phyloP scores from a whole-genome alignment of 1,140 invertebrate species.

The Nephotettix cincticeps region DNA sequence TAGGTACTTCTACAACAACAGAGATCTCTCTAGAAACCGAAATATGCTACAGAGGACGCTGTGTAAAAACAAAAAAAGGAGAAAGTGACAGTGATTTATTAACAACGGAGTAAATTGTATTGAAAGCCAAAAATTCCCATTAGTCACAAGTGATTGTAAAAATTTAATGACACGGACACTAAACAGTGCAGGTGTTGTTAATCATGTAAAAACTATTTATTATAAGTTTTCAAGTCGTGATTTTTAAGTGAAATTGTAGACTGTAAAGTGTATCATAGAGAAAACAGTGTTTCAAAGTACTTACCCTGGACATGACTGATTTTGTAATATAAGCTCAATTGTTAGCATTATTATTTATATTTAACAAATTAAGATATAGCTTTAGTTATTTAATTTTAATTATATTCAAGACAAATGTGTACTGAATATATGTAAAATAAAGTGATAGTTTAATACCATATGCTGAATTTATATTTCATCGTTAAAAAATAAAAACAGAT shows the following conservation, averaged over 20 bases:
- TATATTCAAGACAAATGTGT: conserved; percentile 4
- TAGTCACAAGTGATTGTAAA: background rate
- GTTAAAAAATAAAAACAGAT: too few species aligned
- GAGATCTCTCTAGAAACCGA: conserved; percentile 82
- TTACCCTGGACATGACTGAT: conserved; percentile 1
- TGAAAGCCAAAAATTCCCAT: background rate
- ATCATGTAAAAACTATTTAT: conserved; percentile 17
- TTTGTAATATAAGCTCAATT: conserved; percentile 15
- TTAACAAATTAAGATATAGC: conserved; percentile 5
- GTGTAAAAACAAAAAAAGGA: conserved; percentile 65
- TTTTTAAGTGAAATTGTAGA: background rate
- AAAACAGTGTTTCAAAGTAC: background rate
- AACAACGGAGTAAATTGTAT: conserved; percentile 22
- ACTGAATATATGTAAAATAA: background rate
- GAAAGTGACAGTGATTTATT: conserved; percentile 24
- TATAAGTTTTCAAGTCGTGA: background rate
- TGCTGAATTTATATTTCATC: too few species aligned
- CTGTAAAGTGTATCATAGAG: background rate
- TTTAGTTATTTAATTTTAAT: conserved; percentile 13
- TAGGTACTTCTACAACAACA: conserved; percentile 72
- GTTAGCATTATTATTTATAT: conserved; percentile 6
- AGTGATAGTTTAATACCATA: background rate
- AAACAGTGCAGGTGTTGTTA: background rate
- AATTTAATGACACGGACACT: conserved; percentile 4
- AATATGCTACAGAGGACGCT: conserved; percentile 80